A percentile compares a stretch with the other conserved stretches of the same genome.
Evolutionary conservation across 2,113 vertebrate genomes (phyloP).

Genomic region (Poeciliopsis turrubarensis): DNA sequence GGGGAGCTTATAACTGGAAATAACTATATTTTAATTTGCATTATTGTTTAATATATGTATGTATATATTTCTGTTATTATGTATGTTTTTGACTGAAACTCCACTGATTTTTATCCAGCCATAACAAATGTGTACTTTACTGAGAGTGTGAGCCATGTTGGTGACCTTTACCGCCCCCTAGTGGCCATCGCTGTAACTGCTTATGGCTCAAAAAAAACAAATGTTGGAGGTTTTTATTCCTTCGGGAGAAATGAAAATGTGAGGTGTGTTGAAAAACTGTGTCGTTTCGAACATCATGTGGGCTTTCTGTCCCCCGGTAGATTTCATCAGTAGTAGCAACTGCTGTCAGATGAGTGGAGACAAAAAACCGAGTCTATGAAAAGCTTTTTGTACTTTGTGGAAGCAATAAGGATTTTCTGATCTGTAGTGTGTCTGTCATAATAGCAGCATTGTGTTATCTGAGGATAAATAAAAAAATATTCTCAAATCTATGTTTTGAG

Average conservation of each 20-base stretch:
- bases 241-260: constrained; percentile 4
- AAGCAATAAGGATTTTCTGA: constrained; percentile 48
- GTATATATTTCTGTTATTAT: constrained; percentile 50
- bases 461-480: constrained; percentile 30
- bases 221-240: constrained; percentile 1
- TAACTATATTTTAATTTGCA: constrained; percentile 32
- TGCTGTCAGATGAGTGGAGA: constrained; percentile 12
- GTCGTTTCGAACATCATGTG: neutral
- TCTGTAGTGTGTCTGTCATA: constrained; percentile 56
- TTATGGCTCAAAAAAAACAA: constrained; percentile 23
- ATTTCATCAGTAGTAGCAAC: constrained; percentile 2
- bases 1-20: constrained; percentile 60
- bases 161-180: constrained; percentile 28
- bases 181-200: constrained; percentile 22
- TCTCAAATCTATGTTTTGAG: neutral
- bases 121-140: constrained; percentile 2
- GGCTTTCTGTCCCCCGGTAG: neutral
- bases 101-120: constrained; percentile 1
- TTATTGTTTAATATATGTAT: constrained; percentile 41
- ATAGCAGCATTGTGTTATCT: constrained; percentile 8
- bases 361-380: constrained; percentile 14
- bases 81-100: constrained; percentile 54
- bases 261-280: constrained; percentile 41
- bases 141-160: constrained; percentile 56
- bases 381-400: constrained; percentile 43